phyloP scores from a whole-genome alignment of 2,797 vertebrate genomes.

The Carcharodon carcharias region DNA sequence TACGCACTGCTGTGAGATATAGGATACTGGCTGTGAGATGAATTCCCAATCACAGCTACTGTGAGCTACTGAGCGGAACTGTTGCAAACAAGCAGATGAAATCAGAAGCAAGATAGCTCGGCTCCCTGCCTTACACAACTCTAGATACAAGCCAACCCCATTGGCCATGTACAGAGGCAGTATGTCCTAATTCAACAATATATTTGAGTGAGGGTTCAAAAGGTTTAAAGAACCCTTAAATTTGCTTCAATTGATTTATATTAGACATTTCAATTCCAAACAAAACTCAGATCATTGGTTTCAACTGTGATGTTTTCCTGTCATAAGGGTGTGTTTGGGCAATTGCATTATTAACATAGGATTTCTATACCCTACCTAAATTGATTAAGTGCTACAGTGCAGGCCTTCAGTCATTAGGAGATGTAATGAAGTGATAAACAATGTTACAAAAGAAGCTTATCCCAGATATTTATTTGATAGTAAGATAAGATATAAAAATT shows the following conservation, averaged over 20 bases:
- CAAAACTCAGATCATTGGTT: background rate
- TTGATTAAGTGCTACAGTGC: background rate
- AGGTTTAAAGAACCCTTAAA: background rate
- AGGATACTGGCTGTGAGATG: background rate
- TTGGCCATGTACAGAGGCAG: background rate
- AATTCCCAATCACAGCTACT: background rate
- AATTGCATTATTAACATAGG: background rate
- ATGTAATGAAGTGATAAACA: background rate
- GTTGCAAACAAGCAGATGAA: background rate
- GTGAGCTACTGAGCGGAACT: background rate
- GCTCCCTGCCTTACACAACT: background rate
- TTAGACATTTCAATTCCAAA: background rate
- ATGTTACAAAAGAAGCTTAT: background rate
- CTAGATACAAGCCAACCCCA: background rate
- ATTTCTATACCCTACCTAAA: background rate
- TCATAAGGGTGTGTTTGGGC: background rate
- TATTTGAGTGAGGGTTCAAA: background rate
- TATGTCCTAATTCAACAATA: background rate
- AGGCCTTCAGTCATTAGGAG: background rate
- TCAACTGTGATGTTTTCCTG: background rate
- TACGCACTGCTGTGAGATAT: background rate
- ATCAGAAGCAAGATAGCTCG: background rate
- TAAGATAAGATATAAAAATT: background rate
- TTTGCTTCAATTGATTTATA: background rate
- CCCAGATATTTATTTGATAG: background rate